Evolutionary conservation across 2,888 invertebrate species (phyloP).

Genomic region (Ennomos erosarius): DNA sequence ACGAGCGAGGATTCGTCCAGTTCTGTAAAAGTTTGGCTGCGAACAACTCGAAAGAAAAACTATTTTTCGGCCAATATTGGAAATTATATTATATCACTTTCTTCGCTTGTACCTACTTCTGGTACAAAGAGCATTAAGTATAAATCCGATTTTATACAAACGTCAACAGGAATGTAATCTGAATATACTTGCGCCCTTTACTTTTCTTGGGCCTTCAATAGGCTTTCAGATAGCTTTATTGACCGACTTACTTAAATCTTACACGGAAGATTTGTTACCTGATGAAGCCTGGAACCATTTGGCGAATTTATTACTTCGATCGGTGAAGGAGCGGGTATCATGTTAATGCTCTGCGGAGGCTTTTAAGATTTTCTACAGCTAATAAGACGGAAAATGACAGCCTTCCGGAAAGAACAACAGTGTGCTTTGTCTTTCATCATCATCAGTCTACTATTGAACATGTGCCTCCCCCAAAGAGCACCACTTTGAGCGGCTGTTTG

Average conservation of each 20-base stretch:
- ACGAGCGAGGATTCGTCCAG: slow-evolving; percentile 33
- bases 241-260: slow-evolving; percentile 36
- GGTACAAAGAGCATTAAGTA: too few species aligned
- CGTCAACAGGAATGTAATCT: slow-evolving; percentile 21
- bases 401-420: slow-evolving; percentile 22
- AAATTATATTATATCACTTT: too few species aligned
- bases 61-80: neutral
- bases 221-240: slow-evolving; percentile 31
- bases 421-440: too few species aligned
- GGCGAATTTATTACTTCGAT: slow-evolving; percentile 32
- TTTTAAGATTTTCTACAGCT: slow-evolving; percentile 28
- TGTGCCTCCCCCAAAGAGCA: too few species aligned
- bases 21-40: slow-evolving; percentile 31
- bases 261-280: slow-evolving; percentile 37
- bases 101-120: too few species aligned
- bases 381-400: slow-evolving; percentile 23
- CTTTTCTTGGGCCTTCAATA: slow-evolving; percentile 19
- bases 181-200: slow-evolving; percentile 15
- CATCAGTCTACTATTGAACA: too few species aligned
- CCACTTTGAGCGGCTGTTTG: too few species aligned
- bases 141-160: slow-evolving; percentile 1
- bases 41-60: slow-evolving; percentile 5
- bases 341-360: slow-evolving; percentile 32
- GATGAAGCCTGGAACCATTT: slow-evolving; percentile 36
- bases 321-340: slow-evolving; percentile 33